phyloP scores from a whole-genome alignment of 2,797 vertebrate species.

The Coranthus polyacanthus region DNA sequence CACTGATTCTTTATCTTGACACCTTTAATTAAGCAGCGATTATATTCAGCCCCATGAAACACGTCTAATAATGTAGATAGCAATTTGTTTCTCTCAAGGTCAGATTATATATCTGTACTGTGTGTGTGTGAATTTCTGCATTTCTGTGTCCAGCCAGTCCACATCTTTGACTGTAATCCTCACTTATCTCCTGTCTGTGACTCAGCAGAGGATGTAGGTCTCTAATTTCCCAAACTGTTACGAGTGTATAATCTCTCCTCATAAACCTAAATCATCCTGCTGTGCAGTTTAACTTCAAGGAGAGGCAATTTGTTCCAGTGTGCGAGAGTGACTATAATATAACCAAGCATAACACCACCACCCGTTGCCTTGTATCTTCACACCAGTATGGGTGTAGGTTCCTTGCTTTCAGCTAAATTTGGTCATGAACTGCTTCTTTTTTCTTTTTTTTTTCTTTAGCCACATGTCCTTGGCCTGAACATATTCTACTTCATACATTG shows the following conservation, averaged over 20 bases:
- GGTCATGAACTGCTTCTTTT: conserved; percentile 25
- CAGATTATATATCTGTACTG: conserved; percentile 20
- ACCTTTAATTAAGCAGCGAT: conserved; percentile 58
- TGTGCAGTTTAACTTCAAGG: conserved; percentile 42
- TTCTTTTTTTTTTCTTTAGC: conserved; percentile 6
- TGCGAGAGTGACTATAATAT: conserved; percentile 11
- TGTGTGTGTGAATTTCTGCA: conserved; percentile 13
- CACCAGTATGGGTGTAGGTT: conserved; percentile 42
- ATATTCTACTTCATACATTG: conserved; percentile 20
- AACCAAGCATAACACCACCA: conserved; percentile 8
- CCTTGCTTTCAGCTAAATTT: conserved; percentile 50
- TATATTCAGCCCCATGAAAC: conserved; percentile 17
- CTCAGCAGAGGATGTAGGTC: conserved; percentile 31
- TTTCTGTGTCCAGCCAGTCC: conserved; percentile 20
- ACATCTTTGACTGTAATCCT: conserved; percentile 57
- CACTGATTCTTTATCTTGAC: conserved; percentile 51
- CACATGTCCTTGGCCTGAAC: conserved; percentile 34
- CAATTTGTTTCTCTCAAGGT: conserved; percentile 53
- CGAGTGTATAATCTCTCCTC: conserved; percentile 49
- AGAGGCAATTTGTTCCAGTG: conserved; percentile 41
- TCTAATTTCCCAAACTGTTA: conserved; percentile 56
- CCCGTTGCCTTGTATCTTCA: conserved; percentile 24
- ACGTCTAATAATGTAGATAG: conserved; percentile 35
- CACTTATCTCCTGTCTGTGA: conserved; percentile 52
- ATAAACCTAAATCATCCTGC: conserved; percentile 48